Evolutionary conservation across 2,113 vertebrate species (phyloP), one percentile per base, ranked within the genome.

Genomic region (Perognathus longimembris): DNA sequence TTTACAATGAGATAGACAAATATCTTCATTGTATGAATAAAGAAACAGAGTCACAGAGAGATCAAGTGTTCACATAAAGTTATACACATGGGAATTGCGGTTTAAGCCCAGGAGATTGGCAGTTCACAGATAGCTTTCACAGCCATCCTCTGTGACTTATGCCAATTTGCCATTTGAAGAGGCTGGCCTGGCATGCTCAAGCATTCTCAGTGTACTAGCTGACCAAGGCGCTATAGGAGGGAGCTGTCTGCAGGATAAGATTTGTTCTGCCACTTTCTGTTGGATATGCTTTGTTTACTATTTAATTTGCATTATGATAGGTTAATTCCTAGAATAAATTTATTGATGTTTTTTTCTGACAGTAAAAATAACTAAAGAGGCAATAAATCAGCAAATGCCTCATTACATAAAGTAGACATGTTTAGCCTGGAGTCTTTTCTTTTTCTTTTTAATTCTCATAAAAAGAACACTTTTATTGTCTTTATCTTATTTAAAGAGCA

Each of bases 311-410:
- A 86, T 84, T 9, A 40, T 59, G 80, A 54, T 83, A 87, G 38
- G 73, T 69, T 95, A 92, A 94, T 94, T 89, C 88, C n/a, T 77
- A 84, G 69, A 87, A 84, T 83, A 89, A 83, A 93, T 88, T 61
- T 93, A 93, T 73, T 92, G 76, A 42, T 61, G 36, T 61, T 93
- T 87, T 93, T 86, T 91, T 93, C 85, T 92, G 45, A 88, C 71
- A 95, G 54, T 61, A 83, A 86, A 96, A 86, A 61, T 90, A 96
- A 95, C 91, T 96, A 92, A 61, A 34, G 69, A 91, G 21, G 70
- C 90, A 95, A 90, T 93, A 94, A 96, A 91, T 93, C 59, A 91
- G n/a, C 15, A 28, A 93, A 81, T 89, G 50, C 18, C 24, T 69
- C 87, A 42, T 87, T 95, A 93, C 86, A 78, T 6, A 84, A 40